Base-by-base conservation (phyloP, 2,797 vertebrate genomes). In the Ctenopoma kingsleyae region DNA sequence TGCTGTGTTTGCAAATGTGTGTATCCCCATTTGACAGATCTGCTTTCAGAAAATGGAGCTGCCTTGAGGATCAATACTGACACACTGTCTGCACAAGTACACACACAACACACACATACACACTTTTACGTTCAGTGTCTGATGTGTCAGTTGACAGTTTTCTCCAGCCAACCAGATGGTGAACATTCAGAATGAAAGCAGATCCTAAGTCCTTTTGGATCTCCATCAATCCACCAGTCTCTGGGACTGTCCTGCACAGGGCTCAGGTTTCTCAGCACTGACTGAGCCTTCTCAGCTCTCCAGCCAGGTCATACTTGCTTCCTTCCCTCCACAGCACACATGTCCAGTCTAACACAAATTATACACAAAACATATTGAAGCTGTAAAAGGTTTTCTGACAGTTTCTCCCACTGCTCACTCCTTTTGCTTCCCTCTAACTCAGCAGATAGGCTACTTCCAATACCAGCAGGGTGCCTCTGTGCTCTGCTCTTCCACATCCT, bases 121-220 rank as follows among this genome's bases (percentile, higher is more conserved):
- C 57, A 61, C 78, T 76, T 82, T 74, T 71, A 70, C 48, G 27
- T 73, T 63, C 71, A 64, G 78, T 75, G 85, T 90, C 91, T 92
- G 87, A 90, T 92, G 90, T 92, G 87, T 90, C 90, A 85, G 76
- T 88, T 84, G 81, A 91, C 83, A 91, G 86, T 88, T 87, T 87
- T 82, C 86, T 86, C 78, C 80, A 86, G 83, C 76, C 64, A 80
- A 91, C 85, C 91, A 93, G 91, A 93, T 93, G 91, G 92, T 62
- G 75, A 87, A 87, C 84, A 91, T 87, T 92, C 85, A 87, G 83
- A 89, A 85, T 93, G 91, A 93, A 93, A 93, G 91, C 88, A 90
- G 87, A 91, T 90, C 87, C 78, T 78, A 82, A 90, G 82, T 91
- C 85, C 67, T 89, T 77, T 84, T 90, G 87, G 90, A 89, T 75